These are phyloP conservation scores for Tachysurus fulvidraco DNA, from an alignment of 2,113 vertebrate genomes.

Conservation along the genomic window DNA sequence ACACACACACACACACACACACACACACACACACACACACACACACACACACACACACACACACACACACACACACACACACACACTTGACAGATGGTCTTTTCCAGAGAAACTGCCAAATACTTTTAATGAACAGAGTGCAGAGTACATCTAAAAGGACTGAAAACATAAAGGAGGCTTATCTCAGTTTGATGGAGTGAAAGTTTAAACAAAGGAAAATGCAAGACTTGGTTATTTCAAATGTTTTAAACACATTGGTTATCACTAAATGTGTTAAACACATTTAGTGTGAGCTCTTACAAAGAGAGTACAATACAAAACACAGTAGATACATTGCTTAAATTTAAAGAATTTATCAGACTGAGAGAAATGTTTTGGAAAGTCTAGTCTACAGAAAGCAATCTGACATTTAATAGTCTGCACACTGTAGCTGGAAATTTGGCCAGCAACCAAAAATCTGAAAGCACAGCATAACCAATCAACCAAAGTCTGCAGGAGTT, in stretches of 20 bases:
- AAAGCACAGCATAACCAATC: neutral
- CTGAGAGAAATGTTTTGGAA: constrained; percentile 11
- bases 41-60: constrained; percentile 19
- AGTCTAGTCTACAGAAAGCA: constrained; percentile 7
- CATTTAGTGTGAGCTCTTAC: neutral
- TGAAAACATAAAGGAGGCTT: neutral
- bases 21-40: constrained; percentile 28
- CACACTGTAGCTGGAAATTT: constrained; percentile 20
- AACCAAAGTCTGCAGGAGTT: neutral
- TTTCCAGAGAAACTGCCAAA: constrained; percentile 7
- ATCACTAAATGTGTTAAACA: no score
- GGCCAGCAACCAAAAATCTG: neutral
- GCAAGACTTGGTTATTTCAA: neutral
- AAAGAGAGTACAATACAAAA: neutral
- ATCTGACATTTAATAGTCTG: constrained; percentile 16
- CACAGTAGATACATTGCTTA: neutral
- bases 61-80: constrained; percentile 1
- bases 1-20: constrained; percentile 1
- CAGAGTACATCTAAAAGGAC: neutral
- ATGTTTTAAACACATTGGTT: neutral
- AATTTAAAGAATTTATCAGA: constrained; percentile 2
- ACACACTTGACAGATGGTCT: constrained; percentile 7
- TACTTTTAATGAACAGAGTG: neutral
- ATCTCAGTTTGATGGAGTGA: neutral
- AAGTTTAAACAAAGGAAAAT: neutral